Evolutionary conservation across 1,140 invertebrate genomes (phyloP), one percentile per base, ranked within the genome.

Genomic region (Macrobrachium nipponense): DNA sequence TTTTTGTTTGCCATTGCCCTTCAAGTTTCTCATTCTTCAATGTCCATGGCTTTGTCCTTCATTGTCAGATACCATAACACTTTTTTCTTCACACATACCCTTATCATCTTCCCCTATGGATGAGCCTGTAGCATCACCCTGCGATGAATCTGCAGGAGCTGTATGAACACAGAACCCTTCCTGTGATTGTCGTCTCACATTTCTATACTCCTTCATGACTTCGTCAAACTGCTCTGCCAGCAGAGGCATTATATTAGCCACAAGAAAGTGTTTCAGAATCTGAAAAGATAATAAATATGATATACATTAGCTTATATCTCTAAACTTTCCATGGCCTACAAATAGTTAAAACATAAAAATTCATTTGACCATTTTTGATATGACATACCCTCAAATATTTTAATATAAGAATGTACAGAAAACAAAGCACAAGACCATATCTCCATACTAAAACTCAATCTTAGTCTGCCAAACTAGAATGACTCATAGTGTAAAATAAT

Each of bases 181-280:
- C 18, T 68, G 75, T 20, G 64, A 20, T 23, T 85, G 60, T 2
- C 76, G 44, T 5, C 75, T 61, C 0, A 85, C 62, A n/a, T 79
- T 43, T 14, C 44, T 27, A 58, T 85, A 85, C 44, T 79, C 64
- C 0, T 44, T 17, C 82, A 85, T 85, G 23, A 78, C 44, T 20
- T 85, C 82, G 51, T 85, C 82, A 85, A 85, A 85, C 82, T 85
- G 82, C 20, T 85, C 75, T 5, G 82, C 82, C 12, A 85, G 58
- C n/a, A 78, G 75, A 0, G 82, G 82, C 18, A 85, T 44, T 20
- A 85, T 44, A 44, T 85, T 78, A 51, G 82, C 82, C 15, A 76
- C 82, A 17, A 85, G 60, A 17, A 85, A 44, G 64, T 85, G 76
- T 23, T 85, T 85, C n/a, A 85, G 62, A 20, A 85, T 59, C 82